Evolutionary conservation across 64 coral and sea anemone genomes (phyloP).

Genomic region (Orbicella faveolata): DNA sequence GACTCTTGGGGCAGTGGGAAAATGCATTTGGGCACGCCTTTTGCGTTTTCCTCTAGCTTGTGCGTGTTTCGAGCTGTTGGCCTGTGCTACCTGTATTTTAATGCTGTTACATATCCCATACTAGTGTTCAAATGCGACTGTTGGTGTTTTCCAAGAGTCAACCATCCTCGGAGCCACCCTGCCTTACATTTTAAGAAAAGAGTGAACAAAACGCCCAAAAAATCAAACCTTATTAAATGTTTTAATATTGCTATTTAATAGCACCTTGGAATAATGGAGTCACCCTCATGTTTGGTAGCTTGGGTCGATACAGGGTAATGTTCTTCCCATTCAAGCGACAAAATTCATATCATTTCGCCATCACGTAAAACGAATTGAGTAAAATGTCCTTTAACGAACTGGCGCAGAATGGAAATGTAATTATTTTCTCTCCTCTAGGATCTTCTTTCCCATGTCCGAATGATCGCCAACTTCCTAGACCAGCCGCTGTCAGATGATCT

Average conservation of each 20-base stretch:
- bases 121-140: no score
- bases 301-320: no score
- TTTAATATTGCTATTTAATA: no score
- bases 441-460: not conserved
- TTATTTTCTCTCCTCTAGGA: not conserved
- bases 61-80: not conserved
- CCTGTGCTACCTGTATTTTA: no score
- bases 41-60: not conserved
- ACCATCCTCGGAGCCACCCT: no score
- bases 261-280: no score
- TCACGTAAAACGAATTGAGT: not conserved
- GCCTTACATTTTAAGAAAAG: no score
- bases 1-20: not conserved
- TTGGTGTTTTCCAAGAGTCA: no score
- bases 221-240: not conserved
- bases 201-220: not conserved
- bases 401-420: not conserved
- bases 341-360: no score
- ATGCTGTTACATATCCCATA: no score
- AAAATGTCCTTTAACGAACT: not conserved
- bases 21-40: not conserved
- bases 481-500: not conserved
- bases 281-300: no score
- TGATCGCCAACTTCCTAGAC: not conserved
- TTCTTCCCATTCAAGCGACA: no score